A percentile compares a stretch with the other conserved stretches of the same genome.
Conservation (phyloP, 2,113 vertebrate genomes). For the Pseudolaguvia tuberculata region DNA sequence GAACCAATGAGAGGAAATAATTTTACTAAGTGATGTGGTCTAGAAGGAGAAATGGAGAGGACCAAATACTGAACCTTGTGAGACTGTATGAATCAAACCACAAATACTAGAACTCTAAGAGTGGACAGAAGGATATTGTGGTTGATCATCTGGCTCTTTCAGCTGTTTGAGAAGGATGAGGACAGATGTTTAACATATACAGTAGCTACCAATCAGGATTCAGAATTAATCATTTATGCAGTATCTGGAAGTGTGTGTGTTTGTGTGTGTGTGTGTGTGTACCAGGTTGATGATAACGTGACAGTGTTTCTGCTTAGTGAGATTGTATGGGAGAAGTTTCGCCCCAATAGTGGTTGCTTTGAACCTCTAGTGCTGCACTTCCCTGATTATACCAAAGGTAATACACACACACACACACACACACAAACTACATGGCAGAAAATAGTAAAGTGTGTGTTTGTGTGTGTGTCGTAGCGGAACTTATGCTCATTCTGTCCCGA, state of each 20-base stretch:
- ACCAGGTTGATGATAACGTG: slow-evolving; percentile 83
- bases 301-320: slow-evolving; percentile 88
- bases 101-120: too few relatives aligned
- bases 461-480: slow-evolving; percentile 68
- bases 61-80: too few relatives aligned
- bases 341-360: slow-evolving; percentile 83
- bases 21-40: too few relatives aligned
- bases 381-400: slow-evolving; percentile 97
- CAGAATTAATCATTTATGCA: not conserved
- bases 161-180: too few relatives aligned
- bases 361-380: slow-evolving; percentile 90
- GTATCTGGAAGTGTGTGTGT: not conserved
- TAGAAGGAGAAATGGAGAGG: too few relatives aligned
- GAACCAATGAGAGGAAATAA: too few relatives aligned
- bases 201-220: too few relatives aligned
- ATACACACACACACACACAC: not conserved
- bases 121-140: too few relatives aligned
- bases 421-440: not conserved
- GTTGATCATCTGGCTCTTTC: too few relatives aligned
- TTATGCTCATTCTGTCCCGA: slow-evolving; percentile 84
- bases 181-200: too few relatives aligned
- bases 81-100: too few relatives aligned
- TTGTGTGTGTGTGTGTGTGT: slow-evolving; percentile 17
- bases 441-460: not conserved
- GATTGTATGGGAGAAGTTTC: slow-evolving; percentile 93